Base-by-base conservation (phyloP, 2,113 vertebrate species). In the Eubucco bourcierii region DNA sequence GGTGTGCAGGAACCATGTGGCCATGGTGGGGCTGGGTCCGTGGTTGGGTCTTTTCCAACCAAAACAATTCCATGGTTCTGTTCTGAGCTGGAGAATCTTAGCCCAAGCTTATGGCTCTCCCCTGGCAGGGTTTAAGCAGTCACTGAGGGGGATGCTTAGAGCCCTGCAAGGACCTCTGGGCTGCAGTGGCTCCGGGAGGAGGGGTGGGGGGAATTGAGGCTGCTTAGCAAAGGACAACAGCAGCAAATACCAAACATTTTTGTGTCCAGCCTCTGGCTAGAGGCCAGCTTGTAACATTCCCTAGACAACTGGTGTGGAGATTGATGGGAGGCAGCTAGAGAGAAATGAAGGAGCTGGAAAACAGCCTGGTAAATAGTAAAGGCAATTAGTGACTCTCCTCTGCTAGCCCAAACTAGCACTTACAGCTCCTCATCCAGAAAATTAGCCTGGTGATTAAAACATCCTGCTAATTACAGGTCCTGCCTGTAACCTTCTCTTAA, bases 171-270 rank as follows among this genome's bases (percentile, higher is more conserved):
- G 95, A 56, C 75, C 86, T 83, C 87, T 93, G 47, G 72, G 94
- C 81, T 56, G 37, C 14, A 10, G 6, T 84, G 90, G 61, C 91
- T 90, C 87, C 80, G 33, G 83, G n/a, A 34, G 78, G 88, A 90
- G 78, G 56, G 34, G 25, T n/a, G 84, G 77, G 71, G 75, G 91
- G 66, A 90, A 88, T 60, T 37, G 87, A 93, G 67, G 60, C 87
- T 95, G 88, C 87, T 95, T 84, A 91, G 66, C 34, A 88, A 79
- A 89, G 95, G 83, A 76, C 90, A 80, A 31, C 80, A 75, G 93
- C 81, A 95, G 70, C 90, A 88, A 91, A 97, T 97, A 47, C 90
- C 95, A 68, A 70, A 67, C 84, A 94, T 96, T 95, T 89, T 87
- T 95, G 64, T 94, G n/a, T 72, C 37, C 84, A 91, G 20, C 79